These are phyloP conservation scores for Drosophila santomea DNA, from an alignment of 1,140 invertebrate genomes.

Conservation along the genomic window DNA sequence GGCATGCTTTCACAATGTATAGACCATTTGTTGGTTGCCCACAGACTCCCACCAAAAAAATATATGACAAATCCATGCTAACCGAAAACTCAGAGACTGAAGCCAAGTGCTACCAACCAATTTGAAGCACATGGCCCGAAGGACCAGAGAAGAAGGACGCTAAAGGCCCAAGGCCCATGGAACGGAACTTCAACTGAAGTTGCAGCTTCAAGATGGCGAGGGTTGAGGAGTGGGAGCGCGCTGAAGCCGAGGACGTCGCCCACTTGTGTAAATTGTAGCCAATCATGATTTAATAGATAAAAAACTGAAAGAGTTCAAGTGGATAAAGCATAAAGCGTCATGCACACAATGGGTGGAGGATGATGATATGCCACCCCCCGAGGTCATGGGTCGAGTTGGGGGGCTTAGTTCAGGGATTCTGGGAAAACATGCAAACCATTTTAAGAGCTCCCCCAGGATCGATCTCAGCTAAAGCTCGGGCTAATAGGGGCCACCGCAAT, in stretches of 20 bases:
- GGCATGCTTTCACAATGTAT: not conserved
- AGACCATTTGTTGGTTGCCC: not conserved
- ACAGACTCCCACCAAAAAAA: not conserved
- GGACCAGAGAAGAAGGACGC: not conserved
- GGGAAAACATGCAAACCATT: constrained; percentile 49
- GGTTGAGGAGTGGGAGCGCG: not conserved
- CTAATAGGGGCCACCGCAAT: constrained; percentile 67
- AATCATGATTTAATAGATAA: constrained; percentile 83
- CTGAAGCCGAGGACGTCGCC: constrained; percentile 25
- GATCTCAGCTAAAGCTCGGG: constrained; percentile 65
- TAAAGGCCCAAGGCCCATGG: not conserved
- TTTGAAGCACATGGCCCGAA: constrained; percentile 38
- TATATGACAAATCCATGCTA: constrained; percentile 31
- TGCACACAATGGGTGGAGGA: constrained; percentile 40
- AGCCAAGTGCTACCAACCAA: constrained; percentile 36
- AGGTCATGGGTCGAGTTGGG: not conserved
- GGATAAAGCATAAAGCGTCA: constrained; percentile 80
- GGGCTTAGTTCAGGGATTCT: not conserved
- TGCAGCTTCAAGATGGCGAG: constrained; percentile 7
- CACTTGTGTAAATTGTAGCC: constrained; percentile 81
- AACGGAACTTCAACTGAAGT: constrained; percentile 30
- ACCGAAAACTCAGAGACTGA: not conserved
- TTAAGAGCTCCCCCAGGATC: constrained; percentile 76
- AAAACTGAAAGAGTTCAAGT: constrained; percentile 80
- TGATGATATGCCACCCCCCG: constrained; percentile 1